Evolutionary conservation across 92 coral and sea anemone species (phyloP).

Genomic region (Phenganax subtilis): DNA sequence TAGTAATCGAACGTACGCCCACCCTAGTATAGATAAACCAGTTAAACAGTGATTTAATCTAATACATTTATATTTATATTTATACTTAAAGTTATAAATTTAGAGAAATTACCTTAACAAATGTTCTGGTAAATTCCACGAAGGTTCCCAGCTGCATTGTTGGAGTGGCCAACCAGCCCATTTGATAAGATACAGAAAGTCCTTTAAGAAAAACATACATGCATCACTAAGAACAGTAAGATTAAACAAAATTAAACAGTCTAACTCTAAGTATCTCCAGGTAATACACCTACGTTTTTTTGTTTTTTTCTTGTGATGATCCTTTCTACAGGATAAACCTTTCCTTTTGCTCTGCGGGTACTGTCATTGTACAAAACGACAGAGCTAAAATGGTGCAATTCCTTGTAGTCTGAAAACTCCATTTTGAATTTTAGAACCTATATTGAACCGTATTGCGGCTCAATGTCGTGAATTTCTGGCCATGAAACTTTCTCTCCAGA

Average conservation of each 20-base stretch:
- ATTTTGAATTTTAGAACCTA: not conserved
- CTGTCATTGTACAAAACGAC: constrained; percentile 1
- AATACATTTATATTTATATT: too few species aligned
- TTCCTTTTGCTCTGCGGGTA: not conserved
- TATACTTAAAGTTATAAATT: not conserved
- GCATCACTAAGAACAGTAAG: not conserved
- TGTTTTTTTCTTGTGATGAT: not conserved
- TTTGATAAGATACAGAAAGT: not conserved
- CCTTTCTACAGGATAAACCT: not conserved
- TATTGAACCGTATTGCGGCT: constrained; percentile 18
- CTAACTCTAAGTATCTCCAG: not conserved
- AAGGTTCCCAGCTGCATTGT: not conserved
- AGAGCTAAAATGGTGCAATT: not conserved
- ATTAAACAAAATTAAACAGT: not conserved
- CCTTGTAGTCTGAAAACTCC: not conserved
- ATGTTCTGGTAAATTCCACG: not conserved
- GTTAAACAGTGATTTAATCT: too few species aligned
- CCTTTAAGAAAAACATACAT: not conserved
- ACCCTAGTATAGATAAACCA: too few species aligned
- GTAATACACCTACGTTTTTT: not conserved
- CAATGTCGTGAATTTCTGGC: constrained; percentile 34
- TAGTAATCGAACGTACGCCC: too few species aligned
- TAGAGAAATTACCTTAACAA: not conserved
- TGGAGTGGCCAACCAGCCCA: not conserved
- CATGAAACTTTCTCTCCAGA: not conserved